These are phyloP conservation scores for Agelastica alni DNA, from an alignment of 2,888 invertebrate genomes.

Conservation along the genomic window DNA sequence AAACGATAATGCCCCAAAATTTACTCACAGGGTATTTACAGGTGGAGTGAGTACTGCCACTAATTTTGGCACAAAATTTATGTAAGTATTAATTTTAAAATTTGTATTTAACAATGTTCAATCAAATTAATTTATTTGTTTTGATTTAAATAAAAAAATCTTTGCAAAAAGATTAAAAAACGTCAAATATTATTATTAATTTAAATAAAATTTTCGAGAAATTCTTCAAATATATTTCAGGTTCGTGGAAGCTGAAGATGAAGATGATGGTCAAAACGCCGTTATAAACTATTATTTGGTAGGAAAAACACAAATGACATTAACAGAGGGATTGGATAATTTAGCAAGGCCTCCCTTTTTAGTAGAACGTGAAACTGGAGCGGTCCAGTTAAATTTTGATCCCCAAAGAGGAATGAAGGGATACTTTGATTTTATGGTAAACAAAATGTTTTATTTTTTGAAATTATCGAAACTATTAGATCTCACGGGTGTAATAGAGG, in stretches of 20 bases:
- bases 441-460: not conserved
- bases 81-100: too few relatives aligned
- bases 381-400: constrained; percentile 88
- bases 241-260: constrained; percentile 68
- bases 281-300: constrained; percentile 76
- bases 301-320: constrained; percentile 79
- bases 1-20: constrained; percentile 90
- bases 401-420: constrained; percentile 97
- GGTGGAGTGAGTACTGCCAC: constrained; percentile 94
- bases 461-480: too few relatives aligned
- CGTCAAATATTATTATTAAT: not conserved
- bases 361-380: constrained; percentile 79
- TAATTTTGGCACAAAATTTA: constrained; percentile 69
- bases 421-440: constrained; percentile 86
- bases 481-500: too few relatives aligned
- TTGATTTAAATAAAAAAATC: too few relatives aligned
- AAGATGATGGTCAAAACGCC: constrained; percentile 77
- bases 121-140: too few relatives aligned
- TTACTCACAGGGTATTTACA: constrained; percentile 81
- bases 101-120: too few relatives aligned
- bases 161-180: too few relatives aligned
- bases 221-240: constrained; percentile 1
- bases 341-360: constrained; percentile 80
- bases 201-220: not conserved
- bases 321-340: constrained; percentile 84